phyloP scores from a whole-genome alignment of 1,140 invertebrate genomes.

The Nomia melanderi region DNA sequence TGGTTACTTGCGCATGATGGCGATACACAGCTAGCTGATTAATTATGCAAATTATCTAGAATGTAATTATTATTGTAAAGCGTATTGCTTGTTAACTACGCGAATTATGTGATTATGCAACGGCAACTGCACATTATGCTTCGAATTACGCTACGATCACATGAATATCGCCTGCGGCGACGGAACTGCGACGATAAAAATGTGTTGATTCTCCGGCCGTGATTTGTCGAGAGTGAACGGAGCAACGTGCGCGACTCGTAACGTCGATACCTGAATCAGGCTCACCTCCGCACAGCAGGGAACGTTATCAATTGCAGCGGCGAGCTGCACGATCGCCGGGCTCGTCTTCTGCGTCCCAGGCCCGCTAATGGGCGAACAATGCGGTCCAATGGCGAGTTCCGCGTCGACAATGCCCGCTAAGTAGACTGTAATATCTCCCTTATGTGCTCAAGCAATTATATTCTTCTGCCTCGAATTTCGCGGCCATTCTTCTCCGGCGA shows the following conservation, averaged over 20 bases:
- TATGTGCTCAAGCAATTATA: neutral
- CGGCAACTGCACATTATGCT: too few species aligned
- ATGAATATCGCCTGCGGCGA: too few species aligned
- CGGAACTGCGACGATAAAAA: too few species aligned
- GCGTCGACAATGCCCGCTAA: slow-evolving; percentile 27
- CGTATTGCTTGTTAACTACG: too few species aligned
- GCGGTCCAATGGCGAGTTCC: neutral
- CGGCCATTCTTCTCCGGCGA: neutral
- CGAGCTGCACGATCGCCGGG: neutral
- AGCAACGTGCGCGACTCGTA: neutral
- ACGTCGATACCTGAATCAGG: slow-evolving; percentile 7
- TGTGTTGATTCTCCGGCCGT: too few species aligned
- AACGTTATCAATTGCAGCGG: slow-evolving; percentile 20
- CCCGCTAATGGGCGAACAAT: slow-evolving; percentile 33
- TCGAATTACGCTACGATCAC: too few species aligned
- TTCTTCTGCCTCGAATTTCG: neutral
- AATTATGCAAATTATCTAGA: too few species aligned
- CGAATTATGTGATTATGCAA: too few species aligned
- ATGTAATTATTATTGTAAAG: too few species aligned
- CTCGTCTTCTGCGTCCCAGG: neutral
- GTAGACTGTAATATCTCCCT: slow-evolving; percentile 6
- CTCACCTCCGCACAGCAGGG: neutral
- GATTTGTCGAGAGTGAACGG: too few species aligned
- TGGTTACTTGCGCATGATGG: too few species aligned
- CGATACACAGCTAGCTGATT: too few species aligned